Percentiles rank a stretch among this genome's conserved stretches.
Evolutionary conservation across 1,140 invertebrate genomes (phyloP).

Genomic region (Lerema accius): DNA sequence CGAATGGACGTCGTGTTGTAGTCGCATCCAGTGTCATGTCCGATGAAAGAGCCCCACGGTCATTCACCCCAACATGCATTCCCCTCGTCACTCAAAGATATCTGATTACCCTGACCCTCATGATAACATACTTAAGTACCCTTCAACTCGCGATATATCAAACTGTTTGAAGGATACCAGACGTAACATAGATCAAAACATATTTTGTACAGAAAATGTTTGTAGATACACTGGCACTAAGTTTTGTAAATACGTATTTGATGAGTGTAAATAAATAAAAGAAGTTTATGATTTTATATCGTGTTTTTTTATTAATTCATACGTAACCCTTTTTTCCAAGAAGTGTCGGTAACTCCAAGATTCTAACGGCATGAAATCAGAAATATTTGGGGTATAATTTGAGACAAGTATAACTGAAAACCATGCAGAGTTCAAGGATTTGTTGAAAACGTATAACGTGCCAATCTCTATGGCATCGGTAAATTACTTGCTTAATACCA

Average conservation of each 20-base stretch:
- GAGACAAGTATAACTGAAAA: too few relatives aligned
- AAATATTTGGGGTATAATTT: too few relatives aligned
- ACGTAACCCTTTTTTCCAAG: too few relatives aligned
- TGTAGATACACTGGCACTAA: slow-evolving; percentile 53
- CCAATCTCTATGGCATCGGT: too few relatives aligned
- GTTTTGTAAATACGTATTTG: slow-evolving; percentile 54
- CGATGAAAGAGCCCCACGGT: slow-evolving; percentile 81
- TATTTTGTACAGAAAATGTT: slow-evolving; percentile 51
- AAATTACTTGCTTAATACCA: too few relatives aligned
- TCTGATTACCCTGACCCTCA: slow-evolving; percentile 37
- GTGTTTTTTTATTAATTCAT: too few relatives aligned
- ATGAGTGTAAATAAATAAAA: slow-evolving; percentile 55
- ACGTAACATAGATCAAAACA: slow-evolving; percentile 29
- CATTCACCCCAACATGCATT: slow-evolving; percentile 50
- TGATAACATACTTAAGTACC: slow-evolving; percentile 15
- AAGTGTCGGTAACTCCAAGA: too few relatives aligned
- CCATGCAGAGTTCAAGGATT: too few relatives aligned
- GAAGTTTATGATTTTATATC: slow-evolving; percentile 36
- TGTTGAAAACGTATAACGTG: too few relatives aligned
- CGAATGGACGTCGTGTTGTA: slow-evolving; percentile 77
- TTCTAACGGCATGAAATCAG: too few relatives aligned
- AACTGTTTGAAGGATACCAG: slow-evolving; percentile 33
- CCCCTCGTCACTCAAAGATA: slow-evolving; percentile 42
- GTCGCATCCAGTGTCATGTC: slow-evolving; percentile 85
- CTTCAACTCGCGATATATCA: slow-evolving; percentile 27